phyloP scores from a whole-genome alignment of 2,113 vertebrate species.

The Phyllostomus discolor region DNA sequence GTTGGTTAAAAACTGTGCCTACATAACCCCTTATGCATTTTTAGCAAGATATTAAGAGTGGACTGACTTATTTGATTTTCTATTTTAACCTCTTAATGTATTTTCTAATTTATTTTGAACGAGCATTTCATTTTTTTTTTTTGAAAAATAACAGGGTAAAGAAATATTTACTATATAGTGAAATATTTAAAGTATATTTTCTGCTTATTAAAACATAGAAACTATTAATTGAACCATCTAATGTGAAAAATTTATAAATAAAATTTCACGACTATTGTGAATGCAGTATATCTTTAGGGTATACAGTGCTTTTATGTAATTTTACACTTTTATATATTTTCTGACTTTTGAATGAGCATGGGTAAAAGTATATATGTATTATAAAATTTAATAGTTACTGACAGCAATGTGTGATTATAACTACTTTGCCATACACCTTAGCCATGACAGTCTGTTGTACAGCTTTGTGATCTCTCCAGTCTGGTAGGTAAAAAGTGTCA shows the following conservation, averaged over 20 bases:
- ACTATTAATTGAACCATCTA: not conserved
- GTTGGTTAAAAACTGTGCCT: not conserved
- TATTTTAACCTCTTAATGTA: not conserved
- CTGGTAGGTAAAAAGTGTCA: not conserved
- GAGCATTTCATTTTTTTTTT: slow-evolving; percentile 1
- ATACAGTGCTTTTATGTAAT: not conserved
- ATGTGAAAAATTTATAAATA: slow-evolving; percentile 15
- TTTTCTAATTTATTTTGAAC: not conserved
- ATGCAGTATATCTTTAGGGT: not conserved
- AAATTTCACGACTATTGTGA: not conserved
- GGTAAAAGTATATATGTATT: not conserved
- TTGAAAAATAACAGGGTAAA: not conserved
- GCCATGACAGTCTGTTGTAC: not conserved
- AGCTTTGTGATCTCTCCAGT: not conserved
- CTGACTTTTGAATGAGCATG: not conserved
- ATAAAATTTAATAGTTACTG: not conserved
- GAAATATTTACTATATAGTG: not conserved
- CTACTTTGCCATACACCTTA: not conserved
- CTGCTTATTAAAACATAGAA: not conserved
- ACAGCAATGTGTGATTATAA: not conserved
- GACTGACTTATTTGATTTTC: not conserved
- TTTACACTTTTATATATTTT: not conserved
- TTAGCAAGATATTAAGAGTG: not conserved
- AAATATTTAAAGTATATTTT: not conserved
- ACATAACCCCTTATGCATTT: not conserved